phyloP scores from a whole-genome alignment of 2,113 vertebrate genomes.

The Origma solitaria region DNA sequence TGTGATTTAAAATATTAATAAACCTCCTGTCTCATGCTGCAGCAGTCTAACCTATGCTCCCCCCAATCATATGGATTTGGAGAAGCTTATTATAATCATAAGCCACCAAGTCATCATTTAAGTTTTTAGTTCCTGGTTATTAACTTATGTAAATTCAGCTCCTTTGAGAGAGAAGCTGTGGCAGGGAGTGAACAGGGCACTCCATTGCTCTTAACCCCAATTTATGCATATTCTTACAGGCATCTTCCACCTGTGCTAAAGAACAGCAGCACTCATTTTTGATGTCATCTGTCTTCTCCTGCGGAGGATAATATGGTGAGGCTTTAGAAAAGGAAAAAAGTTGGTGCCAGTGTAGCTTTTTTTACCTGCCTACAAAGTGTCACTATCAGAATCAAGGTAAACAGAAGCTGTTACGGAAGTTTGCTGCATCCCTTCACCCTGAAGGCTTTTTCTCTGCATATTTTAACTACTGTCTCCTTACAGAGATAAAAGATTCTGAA shows the following conservation, averaged over 20 bases:
- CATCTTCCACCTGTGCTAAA: background rate
- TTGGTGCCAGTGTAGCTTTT: background rate
- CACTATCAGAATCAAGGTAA: background rate
- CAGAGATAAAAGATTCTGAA: background rate
- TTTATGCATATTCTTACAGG: background rate
- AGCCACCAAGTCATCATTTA: background rate
- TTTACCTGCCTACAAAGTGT: background rate
- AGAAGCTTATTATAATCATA: background rate
- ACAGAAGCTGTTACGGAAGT: background rate
- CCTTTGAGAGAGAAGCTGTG: background rate
- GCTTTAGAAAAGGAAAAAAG: accelerated
- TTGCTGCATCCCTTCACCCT: background rate
- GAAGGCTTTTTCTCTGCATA: background rate
- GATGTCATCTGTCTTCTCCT: background rate
- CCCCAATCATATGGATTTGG: background rate
- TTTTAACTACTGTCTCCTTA: background rate
- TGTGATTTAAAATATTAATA: background rate
- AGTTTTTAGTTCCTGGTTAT: background rate
- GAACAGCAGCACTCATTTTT: background rate
- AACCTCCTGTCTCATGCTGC: background rate
- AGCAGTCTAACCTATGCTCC: background rate
- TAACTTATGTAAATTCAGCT: background rate
- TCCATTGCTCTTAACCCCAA: background rate
- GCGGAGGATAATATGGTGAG: background rate
- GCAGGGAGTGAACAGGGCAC: background rate